phyloP scores from a whole-genome alignment of 2,113 vertebrate genomes.

The Grantiella picta region DNA sequence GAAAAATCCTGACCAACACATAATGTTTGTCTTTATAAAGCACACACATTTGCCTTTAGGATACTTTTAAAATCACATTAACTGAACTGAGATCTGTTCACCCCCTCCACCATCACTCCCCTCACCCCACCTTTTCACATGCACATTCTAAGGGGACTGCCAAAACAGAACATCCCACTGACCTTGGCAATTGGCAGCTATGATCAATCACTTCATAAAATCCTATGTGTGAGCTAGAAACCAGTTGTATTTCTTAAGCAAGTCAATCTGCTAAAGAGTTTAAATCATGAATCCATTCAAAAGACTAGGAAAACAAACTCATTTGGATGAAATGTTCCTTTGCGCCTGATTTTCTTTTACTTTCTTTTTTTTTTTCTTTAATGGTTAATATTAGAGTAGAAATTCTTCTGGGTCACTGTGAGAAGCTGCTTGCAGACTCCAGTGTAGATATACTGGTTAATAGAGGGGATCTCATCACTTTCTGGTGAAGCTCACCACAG shows the following conservation, averaged over 20 bases:
- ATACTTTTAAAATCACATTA: constrained; percentile 8
- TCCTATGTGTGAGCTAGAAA: constrained; percentile 62
- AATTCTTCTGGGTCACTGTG: neutral
- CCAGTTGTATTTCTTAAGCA: constrained; percentile 48
- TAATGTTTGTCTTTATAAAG: neutral
- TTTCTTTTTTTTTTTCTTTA: neutral
- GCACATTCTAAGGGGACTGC: neutral
- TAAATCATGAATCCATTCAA: constrained; percentile 45
- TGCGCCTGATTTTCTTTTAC: neutral
- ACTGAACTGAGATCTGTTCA: neutral
- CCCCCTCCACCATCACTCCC: neutral
- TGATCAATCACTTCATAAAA: constrained; percentile 65
- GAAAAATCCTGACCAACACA: neutral
- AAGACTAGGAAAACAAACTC: constrained; percentile 46
- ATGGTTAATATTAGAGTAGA: neutral
- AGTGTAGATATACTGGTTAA: neutral
- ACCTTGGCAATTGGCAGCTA: constrained; percentile 50
- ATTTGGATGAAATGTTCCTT: constrained; percentile 24
- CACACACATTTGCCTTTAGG: neutral
- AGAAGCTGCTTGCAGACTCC: neutral
- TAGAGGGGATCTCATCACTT: neutral
- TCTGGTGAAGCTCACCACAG: neutral
- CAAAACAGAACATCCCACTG: constrained; percentile 38
- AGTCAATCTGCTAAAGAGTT: constrained; percentile 69
- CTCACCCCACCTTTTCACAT: neutral